A percentile compares a stretch with the other conserved stretches of the same genome.
Conservation (phyloP, 2,113 vertebrate species). For the Carassius gibelio region DNA sequence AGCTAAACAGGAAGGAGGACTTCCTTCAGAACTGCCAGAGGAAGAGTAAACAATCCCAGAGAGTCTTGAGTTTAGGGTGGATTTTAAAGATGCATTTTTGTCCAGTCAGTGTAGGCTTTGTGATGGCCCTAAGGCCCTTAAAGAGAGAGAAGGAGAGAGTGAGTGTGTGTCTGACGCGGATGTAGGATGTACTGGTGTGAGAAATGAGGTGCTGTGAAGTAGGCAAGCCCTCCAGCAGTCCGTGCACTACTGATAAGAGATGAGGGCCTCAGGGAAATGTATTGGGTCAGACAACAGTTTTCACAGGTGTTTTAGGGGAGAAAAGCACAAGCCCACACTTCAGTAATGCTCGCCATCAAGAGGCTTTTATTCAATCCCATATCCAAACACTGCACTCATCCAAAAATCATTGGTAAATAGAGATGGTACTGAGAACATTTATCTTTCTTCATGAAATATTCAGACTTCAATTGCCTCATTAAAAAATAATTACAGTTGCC, state of each 20-base stretch:
- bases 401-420: constrained; percentile 18
- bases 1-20: not conserved
- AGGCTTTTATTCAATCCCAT: constrained; percentile 17
- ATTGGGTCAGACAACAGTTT: constrained; percentile 28
- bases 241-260: constrained; percentile 36
- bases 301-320: constrained; percentile 34
- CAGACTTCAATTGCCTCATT: constrained; percentile 75
- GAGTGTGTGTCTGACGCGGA: constrained; percentile 30
- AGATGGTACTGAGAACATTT: constrained; percentile 54
- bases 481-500: constrained; percentile 74
- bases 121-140: constrained; percentile 27
- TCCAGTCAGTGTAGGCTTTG: constrained; percentile 35
- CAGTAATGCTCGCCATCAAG: not conserved
- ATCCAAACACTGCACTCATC: constrained; percentile 8
- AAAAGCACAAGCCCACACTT: constrained; percentile 17
- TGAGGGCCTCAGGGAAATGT: constrained; percentile 32
- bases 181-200: constrained; percentile 45
- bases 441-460: constrained; percentile 69
- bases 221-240: constrained; percentile 48
- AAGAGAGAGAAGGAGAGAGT: constrained; percentile 30
- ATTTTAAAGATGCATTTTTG: constrained; percentile 42
- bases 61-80: not conserved
- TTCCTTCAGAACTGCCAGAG: not conserved
- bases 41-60: constrained; percentile 16
- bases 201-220: constrained; percentile 50